Evolutionary conservation across 92 coral and sea anemone genomes (phyloP).

Genomic region (Bergia puertoricense): DNA sequence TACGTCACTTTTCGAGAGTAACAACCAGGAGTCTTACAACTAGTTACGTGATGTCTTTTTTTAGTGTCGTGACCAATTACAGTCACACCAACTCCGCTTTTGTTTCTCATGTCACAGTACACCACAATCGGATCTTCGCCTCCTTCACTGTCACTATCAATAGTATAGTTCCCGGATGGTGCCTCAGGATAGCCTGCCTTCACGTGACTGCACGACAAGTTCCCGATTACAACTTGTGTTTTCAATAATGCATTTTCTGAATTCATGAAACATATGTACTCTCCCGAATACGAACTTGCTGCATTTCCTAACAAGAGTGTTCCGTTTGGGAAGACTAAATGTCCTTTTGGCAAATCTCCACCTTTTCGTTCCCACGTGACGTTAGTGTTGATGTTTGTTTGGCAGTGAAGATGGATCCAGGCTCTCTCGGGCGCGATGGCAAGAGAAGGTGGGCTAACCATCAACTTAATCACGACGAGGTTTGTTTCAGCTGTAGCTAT

Average conservation of each 20-base stretch:
- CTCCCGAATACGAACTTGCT: slow-evolving; percentile 6
- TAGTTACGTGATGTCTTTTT: too few relatives aligned
- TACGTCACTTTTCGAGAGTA: too few relatives aligned
- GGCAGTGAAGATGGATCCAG: slow-evolving; percentile 17
- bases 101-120: too few relatives aligned
- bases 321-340: slow-evolving; percentile 6
- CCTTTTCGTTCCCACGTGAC: slow-evolving; percentile 22
- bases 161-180: too few relatives aligned
- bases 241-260: background rate
- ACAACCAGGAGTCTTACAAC: too few relatives aligned
- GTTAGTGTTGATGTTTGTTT: slow-evolving; percentile 5
- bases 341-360: background rate
- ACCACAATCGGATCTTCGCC: too few relatives aligned
- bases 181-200: background rate
- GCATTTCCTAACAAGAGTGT: background rate
- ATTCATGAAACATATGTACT: background rate
- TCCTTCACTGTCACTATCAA: too few relatives aligned
- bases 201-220: slow-evolving; percentile 31
- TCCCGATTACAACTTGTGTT: slow-evolving; percentile 20
- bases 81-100: too few relatives aligned
- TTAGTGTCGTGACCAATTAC: too few relatives aligned
- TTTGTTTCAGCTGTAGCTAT: slow-evolving; percentile 20
- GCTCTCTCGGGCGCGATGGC: slow-evolving; percentile 3
- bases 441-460: background rate
- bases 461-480: background rate